Percentiles rank a stretch among this genome's conserved stretches.
Conservation (phyloP, 2,888 invertebrate species). For the Eupithecia tripunctaria region DNA sequence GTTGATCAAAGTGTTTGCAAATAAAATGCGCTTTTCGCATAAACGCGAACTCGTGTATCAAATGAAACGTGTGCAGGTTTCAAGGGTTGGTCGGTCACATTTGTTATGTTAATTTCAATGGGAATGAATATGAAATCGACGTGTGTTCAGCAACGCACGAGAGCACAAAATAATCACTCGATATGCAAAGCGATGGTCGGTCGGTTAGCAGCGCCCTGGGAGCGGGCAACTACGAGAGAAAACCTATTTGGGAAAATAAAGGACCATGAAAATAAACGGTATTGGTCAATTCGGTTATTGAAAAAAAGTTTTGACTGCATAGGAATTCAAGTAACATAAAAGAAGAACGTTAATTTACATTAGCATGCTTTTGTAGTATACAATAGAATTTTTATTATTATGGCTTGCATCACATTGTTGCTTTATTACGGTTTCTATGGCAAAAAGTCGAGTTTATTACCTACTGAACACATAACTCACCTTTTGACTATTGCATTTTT, state of each 20-base stretch:
- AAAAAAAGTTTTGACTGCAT: constrained; percentile 3
- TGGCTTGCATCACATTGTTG: background rate
- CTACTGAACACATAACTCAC: background rate
- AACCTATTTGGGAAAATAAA: constrained; percentile 13
- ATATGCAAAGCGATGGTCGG: constrained; percentile 64
- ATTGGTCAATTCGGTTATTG: background rate
- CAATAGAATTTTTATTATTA: background rate
- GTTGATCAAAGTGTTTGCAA: constrained; percentile 20
- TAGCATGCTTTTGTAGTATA: background rate
- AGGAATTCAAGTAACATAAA: background rate
- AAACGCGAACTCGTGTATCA: constrained; percentile 37
- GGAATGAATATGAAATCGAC: constrained; percentile 68
- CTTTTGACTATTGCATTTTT: background rate
- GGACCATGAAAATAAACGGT: constrained; percentile 1
- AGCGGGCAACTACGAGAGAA: constrained; percentile 19
- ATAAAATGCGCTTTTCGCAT: constrained; percentile 29
- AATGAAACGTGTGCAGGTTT: constrained; percentile 38
- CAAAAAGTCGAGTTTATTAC: background rate
- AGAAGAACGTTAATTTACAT: background rate
- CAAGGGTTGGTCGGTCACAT: constrained; percentile 43
- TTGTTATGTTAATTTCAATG: constrained; percentile 59
- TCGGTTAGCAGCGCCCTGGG: constrained; percentile 34
- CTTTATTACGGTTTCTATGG: background rate
- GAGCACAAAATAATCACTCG: constrained; percentile 70
- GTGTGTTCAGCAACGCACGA: constrained; percentile 54